phyloP scores from a whole-genome alignment of 2,888 invertebrate genomes.

The Rotaria macrura region DNA sequence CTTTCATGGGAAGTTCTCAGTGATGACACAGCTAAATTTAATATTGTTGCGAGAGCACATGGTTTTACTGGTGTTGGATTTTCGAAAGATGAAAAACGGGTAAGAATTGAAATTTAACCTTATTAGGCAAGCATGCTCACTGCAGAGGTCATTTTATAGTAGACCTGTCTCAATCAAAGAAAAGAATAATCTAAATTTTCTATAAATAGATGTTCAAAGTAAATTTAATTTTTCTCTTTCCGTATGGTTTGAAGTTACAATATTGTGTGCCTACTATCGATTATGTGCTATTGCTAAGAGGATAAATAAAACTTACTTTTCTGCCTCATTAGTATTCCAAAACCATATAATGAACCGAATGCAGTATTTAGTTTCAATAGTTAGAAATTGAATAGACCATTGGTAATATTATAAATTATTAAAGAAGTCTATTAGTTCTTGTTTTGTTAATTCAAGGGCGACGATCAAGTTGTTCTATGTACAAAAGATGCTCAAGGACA shows the following conservation, averaged over 20 bases:
- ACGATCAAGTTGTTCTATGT: not conserved
- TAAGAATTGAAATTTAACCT: not conserved
- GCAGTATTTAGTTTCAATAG: too few relatives aligned
- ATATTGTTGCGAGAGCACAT: not conserved
- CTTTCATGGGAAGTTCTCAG: not conserved
- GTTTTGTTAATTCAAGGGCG: not conserved
- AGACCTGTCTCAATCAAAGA: too few relatives aligned
- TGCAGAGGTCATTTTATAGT: too few relatives aligned
- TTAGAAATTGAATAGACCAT: too few relatives aligned
- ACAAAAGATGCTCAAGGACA: not conserved
- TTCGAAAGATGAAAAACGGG: not conserved
- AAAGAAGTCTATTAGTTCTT: too few relatives aligned
- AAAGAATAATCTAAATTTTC: too few relatives aligned
- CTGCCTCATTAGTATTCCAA: not conserved
- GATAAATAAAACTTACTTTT: not conserved
- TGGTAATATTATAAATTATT: too few relatives aligned
- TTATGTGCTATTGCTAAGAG: not conserved
- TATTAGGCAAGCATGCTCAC: too few relatives aligned
- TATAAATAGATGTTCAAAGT: too few relatives aligned
- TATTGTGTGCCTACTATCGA: not conserved
- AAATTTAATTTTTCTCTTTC: too few relatives aligned
- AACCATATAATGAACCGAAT: too few relatives aligned
- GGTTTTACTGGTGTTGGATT: not conserved
- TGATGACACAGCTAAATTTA: not conserved
- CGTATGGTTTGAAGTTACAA: not conserved